Evolutionary conservation across 2,113 vertebrate species (phyloP).

Genomic region (Chunga burmeisteri): DNA sequence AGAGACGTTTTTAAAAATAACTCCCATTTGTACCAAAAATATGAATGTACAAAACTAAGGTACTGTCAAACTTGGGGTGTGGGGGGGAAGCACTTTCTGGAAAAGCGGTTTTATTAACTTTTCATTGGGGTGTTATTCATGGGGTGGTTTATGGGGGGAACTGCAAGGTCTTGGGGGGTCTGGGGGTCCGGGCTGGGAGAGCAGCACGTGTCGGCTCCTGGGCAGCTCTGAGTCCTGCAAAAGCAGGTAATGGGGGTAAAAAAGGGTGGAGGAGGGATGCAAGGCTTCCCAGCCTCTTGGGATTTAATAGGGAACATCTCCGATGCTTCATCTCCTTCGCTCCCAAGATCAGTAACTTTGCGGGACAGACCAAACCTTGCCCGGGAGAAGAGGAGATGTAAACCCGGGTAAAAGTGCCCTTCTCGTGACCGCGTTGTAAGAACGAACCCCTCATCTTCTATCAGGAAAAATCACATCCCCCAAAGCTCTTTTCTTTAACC

Average conservation of each 20-base stretch:
- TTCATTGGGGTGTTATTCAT: accelerated
- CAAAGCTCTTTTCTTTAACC: neutral
- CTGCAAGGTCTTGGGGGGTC: no score
- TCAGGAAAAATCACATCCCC: accelerated
- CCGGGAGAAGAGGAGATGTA: accelerated
- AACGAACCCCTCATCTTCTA: neutral
- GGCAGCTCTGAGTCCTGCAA: neutral
- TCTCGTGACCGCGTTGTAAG: accelerated
- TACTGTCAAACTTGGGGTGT: neutral
- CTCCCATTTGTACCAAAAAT: neutral
- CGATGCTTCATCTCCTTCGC: neutral
- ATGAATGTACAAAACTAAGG: neutral
- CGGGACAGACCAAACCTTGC: accelerated
- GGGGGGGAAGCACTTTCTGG: neutral
- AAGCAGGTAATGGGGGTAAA: neutral
- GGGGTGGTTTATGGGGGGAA: neutral
- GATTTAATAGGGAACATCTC: neutral
- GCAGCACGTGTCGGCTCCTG: no score
- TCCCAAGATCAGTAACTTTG: neutral
- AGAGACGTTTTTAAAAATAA: neutral
- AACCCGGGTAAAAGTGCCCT: accelerated
- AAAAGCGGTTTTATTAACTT: neutral
- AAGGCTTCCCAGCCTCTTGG: neutral
- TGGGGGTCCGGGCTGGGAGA: neutral
- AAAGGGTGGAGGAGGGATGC: neutral